Base-by-base conservation (phyloP, 2,888 invertebrate genomes). In the Phyto melanocephala region DNA sequence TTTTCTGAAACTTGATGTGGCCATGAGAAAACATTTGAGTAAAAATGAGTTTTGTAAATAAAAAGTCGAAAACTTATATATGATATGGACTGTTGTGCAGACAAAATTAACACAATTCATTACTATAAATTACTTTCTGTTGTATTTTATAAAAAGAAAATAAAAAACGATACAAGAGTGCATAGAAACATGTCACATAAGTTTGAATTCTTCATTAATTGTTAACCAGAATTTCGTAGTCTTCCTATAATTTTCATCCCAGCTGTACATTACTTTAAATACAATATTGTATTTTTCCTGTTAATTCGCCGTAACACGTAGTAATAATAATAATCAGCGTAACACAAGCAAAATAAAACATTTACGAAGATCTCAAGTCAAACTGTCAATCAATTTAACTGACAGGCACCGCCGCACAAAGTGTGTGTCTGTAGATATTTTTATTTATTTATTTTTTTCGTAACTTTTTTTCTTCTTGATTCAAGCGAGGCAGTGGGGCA, bases 301-400 rank as follows among this genome's bases (percentile, higher is more conserved):
- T 78, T 84, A 84, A 84, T 83, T 81, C 81, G 83, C 83, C 83
- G 80, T 84, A 84, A 84, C 84, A 85, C 85, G 83, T 86, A 84
- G 84, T 84, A 85, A 85, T 85, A 86, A 86, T 84, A 85, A 85
- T 85, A 86, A 86, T 85, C 84, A 86, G 85, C 84, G 83, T 84
- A 86, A 83, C 84, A 85, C 84, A 84, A 85, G 84, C 83, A 84
- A 84, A 86, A 86, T 85, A 82, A 86, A 86, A 85, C 84, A 86
- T 85, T 85, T 85, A 85, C 85, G 86, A 85, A 86, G 84, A 88
- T 88, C 87, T 88, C 87, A 88, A 89, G 89, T 89, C 89, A 89
- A 89, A 88, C 86, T 90, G 89, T 89, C 89, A 90, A 89, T 90
- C 89, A 90, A 89, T 87, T 82, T 85, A 87, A 87, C 88, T 88